Conservation (phyloP, 2,888 invertebrate genomes). For the Drosophila cognata region DNA sequence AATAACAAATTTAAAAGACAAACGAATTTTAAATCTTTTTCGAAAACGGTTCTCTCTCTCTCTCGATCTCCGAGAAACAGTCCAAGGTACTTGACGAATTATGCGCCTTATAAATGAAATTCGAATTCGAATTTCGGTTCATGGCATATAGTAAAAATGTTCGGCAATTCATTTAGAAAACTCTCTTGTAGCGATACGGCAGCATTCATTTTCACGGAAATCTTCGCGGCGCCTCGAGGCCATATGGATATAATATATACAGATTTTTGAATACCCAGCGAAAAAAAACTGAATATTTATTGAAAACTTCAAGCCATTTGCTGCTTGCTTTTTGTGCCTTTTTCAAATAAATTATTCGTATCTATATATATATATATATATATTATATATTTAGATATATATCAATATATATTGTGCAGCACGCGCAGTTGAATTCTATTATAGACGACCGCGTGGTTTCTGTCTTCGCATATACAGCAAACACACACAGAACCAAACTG, state of each 20-base stretch:
- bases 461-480: conserved; percentile 27
- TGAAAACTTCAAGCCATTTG: conserved; percentile 65
- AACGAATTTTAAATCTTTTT: conserved; percentile 31
- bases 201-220: conserved; percentile 82
- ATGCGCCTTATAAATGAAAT: conserved; percentile 27
- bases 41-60: conserved; percentile 26
- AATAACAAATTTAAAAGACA: conserved; percentile 41
- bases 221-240: conserved; percentile 74
- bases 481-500: conserved; percentile 6
- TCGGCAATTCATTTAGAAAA: conserved; percentile 77
- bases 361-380: conserved; percentile 31
- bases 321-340: conserved; percentile 24
- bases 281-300: conserved; percentile 40
- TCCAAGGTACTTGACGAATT: conserved; percentile 56
- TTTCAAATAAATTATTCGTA: conserved; percentile 57
- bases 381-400: conserved; percentile 15
- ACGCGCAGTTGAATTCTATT: conserved; percentile 59
- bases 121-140: conserved; percentile 49
- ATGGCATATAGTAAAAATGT: conserved; percentile 41
- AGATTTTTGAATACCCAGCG: conserved; percentile 28
- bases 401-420: conserved; percentile 44
- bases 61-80: conserved; percentile 30
- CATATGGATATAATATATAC: conserved; percentile 55
- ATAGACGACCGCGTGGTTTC: conserved; percentile 68
- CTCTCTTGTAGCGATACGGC: conserved; percentile 81